These are phyloP conservation scores for Silurus lanzhouensis DNA, from an alignment of 2,797 vertebrate genomes.

Conservation along the genomic window DNA sequence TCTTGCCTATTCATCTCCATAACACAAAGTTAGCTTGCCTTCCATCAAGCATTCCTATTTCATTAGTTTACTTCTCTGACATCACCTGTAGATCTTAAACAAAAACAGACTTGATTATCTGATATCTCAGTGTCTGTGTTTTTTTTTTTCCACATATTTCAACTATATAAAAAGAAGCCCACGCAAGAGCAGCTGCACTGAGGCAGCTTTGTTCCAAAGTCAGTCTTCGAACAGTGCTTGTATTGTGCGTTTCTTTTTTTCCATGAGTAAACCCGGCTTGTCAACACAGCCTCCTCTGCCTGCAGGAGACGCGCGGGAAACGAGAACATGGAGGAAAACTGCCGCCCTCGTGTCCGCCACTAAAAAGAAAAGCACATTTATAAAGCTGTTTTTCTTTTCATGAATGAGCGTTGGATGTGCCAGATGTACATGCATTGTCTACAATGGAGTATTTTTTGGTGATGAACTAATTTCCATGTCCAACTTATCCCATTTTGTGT, in stretches of 20 bases:
- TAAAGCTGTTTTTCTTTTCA: slow-evolving; percentile 73
- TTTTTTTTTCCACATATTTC: slow-evolving; percentile 7
- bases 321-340: slow-evolving; percentile 68
- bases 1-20: background rate
- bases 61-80: background rate
- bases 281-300: slow-evolving; percentile 81
- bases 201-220: slow-evolving; percentile 85
- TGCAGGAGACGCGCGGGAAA: slow-evolving; percentile 61
- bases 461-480: slow-evolving; percentile 70
- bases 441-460: slow-evolving; percentile 67
- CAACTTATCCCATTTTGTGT: slow-evolving; percentile 32
- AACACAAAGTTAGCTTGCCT: background rate
- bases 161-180: slow-evolving; percentile 71
- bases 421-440: slow-evolving; percentile 74
- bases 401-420: slow-evolving; percentile 68
- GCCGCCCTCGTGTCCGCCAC: slow-evolving; percentile 67
- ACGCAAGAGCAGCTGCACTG: slow-evolving; percentile 75
- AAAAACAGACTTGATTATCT: slow-evolving; percentile 54
- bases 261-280: slow-evolving; percentile 82
- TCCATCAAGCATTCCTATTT: background rate
- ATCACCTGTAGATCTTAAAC: slow-evolving; percentile 10
- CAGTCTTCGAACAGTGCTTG: slow-evolving; percentile 78
- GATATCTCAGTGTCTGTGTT: slow-evolving; percentile 63
- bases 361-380: slow-evolving; percentile 59
- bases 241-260: slow-evolving; percentile 79